Conservation (phyloP, 2,888 invertebrate genomes). For the Osmoderma eremita region DNA sequence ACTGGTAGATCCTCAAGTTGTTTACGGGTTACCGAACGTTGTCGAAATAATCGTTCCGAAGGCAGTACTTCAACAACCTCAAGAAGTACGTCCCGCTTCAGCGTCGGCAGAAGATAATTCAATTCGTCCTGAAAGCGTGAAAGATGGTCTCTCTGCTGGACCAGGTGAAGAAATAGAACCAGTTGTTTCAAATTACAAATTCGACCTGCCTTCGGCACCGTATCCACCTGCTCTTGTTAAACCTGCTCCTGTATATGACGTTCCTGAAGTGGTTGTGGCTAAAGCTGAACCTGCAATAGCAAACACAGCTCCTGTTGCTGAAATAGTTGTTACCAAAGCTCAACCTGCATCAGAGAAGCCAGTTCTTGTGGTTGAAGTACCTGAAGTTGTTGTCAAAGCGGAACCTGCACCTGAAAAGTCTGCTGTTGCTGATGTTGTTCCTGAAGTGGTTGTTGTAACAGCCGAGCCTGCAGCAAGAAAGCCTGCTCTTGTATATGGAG, state of each 20-base stretch:
- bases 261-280: background rate
- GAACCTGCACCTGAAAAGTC: background rate
- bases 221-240: background rate
- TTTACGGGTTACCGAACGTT: conserved; percentile 2
- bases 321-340: background rate
- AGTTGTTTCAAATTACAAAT: background rate
- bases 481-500: conserved; percentile 7
- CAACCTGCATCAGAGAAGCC: background rate
- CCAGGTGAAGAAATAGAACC: background rate
- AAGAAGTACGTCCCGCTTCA: background rate
- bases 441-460: background rate
- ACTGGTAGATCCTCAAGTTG: background rate
- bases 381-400: background rate
- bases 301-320: conserved; percentile 1
- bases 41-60: conserved; percentile 1
- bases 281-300: background rate
- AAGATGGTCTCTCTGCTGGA: background rate
- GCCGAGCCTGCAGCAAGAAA: background rate
- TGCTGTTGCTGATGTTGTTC: conserved; percentile 11
- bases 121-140: background rate
- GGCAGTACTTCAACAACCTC: background rate
- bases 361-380: background rate
- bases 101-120: background rate
- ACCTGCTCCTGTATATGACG: background rate
- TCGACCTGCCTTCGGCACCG: background rate